Evolutionary conservation across 2,888 invertebrate genomes (phyloP), one percentile per base, ranked within the genome.

Genomic region (Melinopterus prodromus): DNA sequence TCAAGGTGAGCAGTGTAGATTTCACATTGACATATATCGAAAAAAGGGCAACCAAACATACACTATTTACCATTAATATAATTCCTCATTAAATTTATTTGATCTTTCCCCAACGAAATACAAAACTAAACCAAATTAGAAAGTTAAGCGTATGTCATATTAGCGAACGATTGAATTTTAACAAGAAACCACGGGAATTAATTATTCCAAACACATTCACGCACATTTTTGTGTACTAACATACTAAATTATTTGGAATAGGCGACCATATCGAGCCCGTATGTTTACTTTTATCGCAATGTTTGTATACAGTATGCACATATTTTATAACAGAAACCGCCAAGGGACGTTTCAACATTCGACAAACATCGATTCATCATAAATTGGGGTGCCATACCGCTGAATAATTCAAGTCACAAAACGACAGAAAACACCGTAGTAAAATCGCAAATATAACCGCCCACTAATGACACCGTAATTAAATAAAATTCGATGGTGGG

Each of bases 391-490:
- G 53, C 12, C 12, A 53, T 12, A 53, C 53, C 7, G 53, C 9
- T 53, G 12, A 53, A 53, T 53, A 53, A 53, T 53, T 53, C 53
- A 53, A 53, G 53, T 53, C 7, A 53, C 53, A 53, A 12, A 12
- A 53, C 9, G 7, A 53, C 12, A 53, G 12, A 53, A 53, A 53
- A 53, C 2, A 12, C 7, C 9, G 9, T 9, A 53, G 53, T 53
- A 53, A 53, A 53, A 12, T 12, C 12, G 12, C 53, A 9, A 12
- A 53, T 53, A 53, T 53, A 26, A 53, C 53, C 53, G 53, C 53
- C 53, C 53, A 53, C 53, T 53, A 53, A 80, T 78, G 72, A 80
- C 78, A 74, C 71, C 76, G 78, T 80, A 80, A 80, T 80, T 80
- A 80, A 80, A 76, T 71, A 80, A 80, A 78, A 75, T 71, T 7